Evolutionary conservation across 2,888 invertebrate genomes (phyloP).

Genomic region (Eupithecia vulgata): DNA sequence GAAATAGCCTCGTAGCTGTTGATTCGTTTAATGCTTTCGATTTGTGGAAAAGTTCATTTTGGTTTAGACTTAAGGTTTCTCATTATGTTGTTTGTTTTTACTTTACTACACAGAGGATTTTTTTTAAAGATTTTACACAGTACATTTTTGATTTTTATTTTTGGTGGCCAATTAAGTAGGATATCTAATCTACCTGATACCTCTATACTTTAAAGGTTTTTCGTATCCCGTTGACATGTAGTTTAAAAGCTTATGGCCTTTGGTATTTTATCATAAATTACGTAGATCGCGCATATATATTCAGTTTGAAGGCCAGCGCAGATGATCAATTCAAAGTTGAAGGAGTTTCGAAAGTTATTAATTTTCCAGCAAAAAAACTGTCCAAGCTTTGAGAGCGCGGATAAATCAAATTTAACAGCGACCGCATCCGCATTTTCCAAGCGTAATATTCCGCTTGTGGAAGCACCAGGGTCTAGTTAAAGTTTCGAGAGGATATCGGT

Average conservation of each 20-base stretch:
- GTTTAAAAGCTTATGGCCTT: slow-evolving; percentile 12
- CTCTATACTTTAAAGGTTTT: background rate
- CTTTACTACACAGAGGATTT: background rate
- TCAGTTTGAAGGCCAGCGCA: slow-evolving; percentile 37
- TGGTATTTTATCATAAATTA: slow-evolving; percentile 6
- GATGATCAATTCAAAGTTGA: slow-evolving; percentile 40
- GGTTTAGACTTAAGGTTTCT: background rate
- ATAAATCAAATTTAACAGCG: slow-evolving; percentile 57
- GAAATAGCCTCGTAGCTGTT: background rate
- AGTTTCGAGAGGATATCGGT: slow-evolving; percentile 48
- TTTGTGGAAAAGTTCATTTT: background rate
- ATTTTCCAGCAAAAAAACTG: slow-evolving; percentile 48
- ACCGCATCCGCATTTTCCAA: slow-evolving; percentile 52
- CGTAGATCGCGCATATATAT: slow-evolving; percentile 39
- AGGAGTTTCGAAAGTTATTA: slow-evolving; percentile 43
- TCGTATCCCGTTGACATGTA: slow-evolving; percentile 8
- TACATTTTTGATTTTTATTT: too few species aligned
- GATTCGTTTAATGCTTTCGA: background rate
- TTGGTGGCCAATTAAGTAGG: too few species aligned
- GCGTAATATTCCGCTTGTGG: slow-evolving; percentile 49
- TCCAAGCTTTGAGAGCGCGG: slow-evolving; percentile 50
- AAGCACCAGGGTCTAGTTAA: slow-evolving; percentile 46
- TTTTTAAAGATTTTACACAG: too few species aligned
- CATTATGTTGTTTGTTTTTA: background rate
- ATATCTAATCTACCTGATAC: background rate